Evolutionary conservation across 1,140 invertebrate genomes (phyloP), one percentile per base, ranked within the genome.

Genomic region (Listronotus bonariensis): DNA sequence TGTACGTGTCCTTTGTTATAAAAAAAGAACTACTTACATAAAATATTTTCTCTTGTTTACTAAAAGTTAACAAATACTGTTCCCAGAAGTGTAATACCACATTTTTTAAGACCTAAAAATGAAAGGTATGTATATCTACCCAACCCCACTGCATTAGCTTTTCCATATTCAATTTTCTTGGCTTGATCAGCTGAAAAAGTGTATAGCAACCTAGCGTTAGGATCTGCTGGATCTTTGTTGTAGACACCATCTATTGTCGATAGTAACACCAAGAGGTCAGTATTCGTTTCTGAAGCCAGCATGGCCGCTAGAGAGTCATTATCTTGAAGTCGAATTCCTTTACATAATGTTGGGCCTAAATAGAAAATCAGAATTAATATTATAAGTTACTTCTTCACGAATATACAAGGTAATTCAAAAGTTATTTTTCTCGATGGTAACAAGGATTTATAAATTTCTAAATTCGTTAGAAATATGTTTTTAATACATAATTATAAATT

Each of bases 341-440:
- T 43, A 36, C 59, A 62, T 42, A 63, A 57, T 0, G 57, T 68
- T 6, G 62, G 67, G 40, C 52, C 59, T 62, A 32, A 62, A 62
- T 26, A 26, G 5, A 26, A 26, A 5, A 26, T 3, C 5, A 26
- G 1, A 26, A 26, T 26, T 26, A 26, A 26, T 3, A 1, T 3
- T 26, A 26, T 26, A 1, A 26, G 20, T 5, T 26, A 26, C 20
- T 26, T 5, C 5, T 26, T 5, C 20, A 26, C 20, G 20, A 26
- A 26, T 26, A 26, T 26, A 5, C 20, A 26, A 5, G 20, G 20
- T 5, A 5, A 3, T 26, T 26, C 20, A 26, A 5, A 26, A 26
- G 20, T 26, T 26, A 26, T n/a, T n/a, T n/a, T n/a, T n/a, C n/a
- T n/a, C n/a, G n/a, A n/a, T n/a, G n/a, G n/a, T n/a, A n/a, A n/a